Base-by-base conservation (phyloP, 2,113 vertebrate genomes). In the Epinephelus cyanopodus region DNA sequence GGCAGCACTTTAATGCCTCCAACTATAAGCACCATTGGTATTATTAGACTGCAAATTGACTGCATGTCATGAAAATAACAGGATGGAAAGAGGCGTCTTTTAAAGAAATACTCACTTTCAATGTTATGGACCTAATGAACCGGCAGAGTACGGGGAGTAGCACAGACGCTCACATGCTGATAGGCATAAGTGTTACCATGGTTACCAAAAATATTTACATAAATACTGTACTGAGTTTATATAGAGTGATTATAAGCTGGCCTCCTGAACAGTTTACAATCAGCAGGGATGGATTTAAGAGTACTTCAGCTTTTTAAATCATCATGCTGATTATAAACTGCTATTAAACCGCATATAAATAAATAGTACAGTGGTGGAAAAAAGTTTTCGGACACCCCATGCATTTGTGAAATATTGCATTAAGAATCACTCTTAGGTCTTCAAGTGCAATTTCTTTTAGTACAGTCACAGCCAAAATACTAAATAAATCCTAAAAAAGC, bases 121-220 rank as follows among this genome's bases (percentile, higher is more conserved):
- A 17, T 29, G n/a, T 47, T 27, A 77, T 61, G 56, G n/a, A 60
- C 76, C 65, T 27, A 42, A 78, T 52, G 29, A 54, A 69, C 37
- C 11, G 11, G 11, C 42, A 45, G 42, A 45, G 42, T 9, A 45
- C 11, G 0, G 8, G 42, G 42, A 45, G 42, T 37, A 37, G 33
- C 33, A 37, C 33, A 37, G 33, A 5, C 4, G 4, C 54, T 19
- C n/a, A n/a, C 21, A 6, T 6, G 50, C 61, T 58, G 69, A 58
- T 3, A 2, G 0, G 14, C 21, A 33, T 33, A 5, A 6, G 4
- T 48, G 54, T 33, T 33, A 12, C 63, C 39, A 10, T 58, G 64
- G 56, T 25, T 53, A 69, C 29, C 17, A 19, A 54, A 25, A 25
- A 25, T 2, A 47, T 63, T 63, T 39, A 39, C 1, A 37, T 15